phyloP scores from a whole-genome alignment of 2,113 vertebrate species.

The Propithecus coquereli region DNA sequence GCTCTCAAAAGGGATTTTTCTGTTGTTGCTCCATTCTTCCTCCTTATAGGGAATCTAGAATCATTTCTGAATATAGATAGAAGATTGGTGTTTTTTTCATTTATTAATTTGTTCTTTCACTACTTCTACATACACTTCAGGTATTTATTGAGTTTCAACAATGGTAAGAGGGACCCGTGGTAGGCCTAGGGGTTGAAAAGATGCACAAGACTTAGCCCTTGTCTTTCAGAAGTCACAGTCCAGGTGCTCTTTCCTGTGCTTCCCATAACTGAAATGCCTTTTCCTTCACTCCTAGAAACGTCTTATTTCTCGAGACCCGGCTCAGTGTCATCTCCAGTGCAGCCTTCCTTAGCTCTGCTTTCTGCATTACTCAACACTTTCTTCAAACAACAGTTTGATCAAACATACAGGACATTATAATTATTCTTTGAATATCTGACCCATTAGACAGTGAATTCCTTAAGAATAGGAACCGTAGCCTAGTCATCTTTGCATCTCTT shows the following conservation, averaged over 20 bases:
- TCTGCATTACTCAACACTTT: neutral
- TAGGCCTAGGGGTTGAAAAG: neutral
- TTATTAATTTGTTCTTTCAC: neutral
- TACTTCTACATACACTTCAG: neutral
- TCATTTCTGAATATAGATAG: slow-evolving; percentile 1
- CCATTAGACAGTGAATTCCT: neutral
- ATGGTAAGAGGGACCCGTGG: neutral
- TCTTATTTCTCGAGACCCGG: neutral
- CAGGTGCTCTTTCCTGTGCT: neutral
- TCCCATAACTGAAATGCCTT: neutral
- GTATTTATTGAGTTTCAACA: neutral
- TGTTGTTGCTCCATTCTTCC: neutral
- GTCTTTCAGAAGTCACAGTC: neutral
- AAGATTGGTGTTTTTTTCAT: neutral
- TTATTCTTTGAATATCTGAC: neutral
- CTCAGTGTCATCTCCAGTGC: neutral
- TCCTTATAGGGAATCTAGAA: neutral
- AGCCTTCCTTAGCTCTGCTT: neutral
- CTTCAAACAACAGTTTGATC: neutral
- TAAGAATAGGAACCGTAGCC: neutral
- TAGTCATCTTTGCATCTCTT: neutral
- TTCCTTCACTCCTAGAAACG: neutral
- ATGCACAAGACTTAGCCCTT: neutral
- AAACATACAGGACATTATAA: neutral
- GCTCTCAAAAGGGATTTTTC: neutral